Evolutionary conservation across 2,113 vertebrate genomes (phyloP), one percentile per base, ranked within the genome.

Genomic region (Petrocephalus microphthalmus): DNA sequence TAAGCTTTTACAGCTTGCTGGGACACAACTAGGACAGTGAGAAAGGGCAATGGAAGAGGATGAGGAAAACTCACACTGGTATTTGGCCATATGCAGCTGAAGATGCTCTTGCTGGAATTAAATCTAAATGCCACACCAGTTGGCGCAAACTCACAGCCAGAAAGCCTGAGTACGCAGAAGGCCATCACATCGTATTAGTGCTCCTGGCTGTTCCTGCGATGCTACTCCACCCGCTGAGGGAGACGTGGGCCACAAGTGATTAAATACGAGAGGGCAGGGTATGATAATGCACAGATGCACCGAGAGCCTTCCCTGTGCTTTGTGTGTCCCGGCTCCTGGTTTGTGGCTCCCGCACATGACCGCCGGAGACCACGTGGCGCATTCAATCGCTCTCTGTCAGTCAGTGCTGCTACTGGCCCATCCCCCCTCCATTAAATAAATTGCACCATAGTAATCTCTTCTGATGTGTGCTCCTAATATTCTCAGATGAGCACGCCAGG

Each of bases 401-500:
- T 45, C 74, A 81, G 15, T n/a, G 37, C 37, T 15, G 19, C 37
- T 37, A 8, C 45, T 49, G 17, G 2, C 37, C 81, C 81, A 8
- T 83, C 81, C 19, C 45, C 81, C 81, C 20, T 83, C 81, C 81
- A 83, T 83, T 83, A 83, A 83, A 83, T 49, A 83, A 83, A 83
- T 83, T 83, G 81, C 45, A 49, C 19, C 19, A 1, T 83, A 83
- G 45, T 83, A 83, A 83, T 83, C 81, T 83, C 81, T 25, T 83
- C 22, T 47, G 81, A 49, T 83, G 81, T 83, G 20, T 49, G 78
- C 78, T 45, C 22, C 78, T 83, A 49, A 45, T 83, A 83, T 49
- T 83, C 81, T 83, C 45, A 13, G 81, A 83, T 83, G 45, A 83
- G 45, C 45, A 22, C 3, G 20, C 19, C 42, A 47, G 81, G 42